These are phyloP conservation scores for Ctenoplectra terminalis DNA, from an alignment of 1,140 invertebrate genomes.

Conservation along the genomic window DNA sequence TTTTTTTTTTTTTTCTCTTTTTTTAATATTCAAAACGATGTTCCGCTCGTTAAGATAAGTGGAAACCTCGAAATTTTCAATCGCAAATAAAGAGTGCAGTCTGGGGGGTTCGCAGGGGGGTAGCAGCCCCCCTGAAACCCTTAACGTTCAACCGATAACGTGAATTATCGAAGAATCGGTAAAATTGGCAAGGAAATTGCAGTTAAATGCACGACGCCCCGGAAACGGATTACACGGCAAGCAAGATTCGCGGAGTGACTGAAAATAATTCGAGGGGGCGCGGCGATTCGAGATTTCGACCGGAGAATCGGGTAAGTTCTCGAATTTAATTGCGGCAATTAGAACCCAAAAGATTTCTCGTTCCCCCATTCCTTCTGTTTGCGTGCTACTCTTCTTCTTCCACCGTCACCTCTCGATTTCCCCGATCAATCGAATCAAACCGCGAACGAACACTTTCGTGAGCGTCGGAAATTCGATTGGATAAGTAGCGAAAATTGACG, in stretches of 20 bases:
- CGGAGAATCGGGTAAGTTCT: slow-evolving; percentile 77
- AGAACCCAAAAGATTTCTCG: slow-evolving; percentile 74
- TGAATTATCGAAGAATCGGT: neutral
- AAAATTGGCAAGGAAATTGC: slow-evolving; percentile 5
- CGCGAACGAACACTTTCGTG: slow-evolving; percentile 31
- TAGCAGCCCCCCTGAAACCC: neutral
- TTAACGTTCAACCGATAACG: neutral
- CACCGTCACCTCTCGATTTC: slow-evolving; percentile 42
- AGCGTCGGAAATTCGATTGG: slow-evolving; percentile 25
- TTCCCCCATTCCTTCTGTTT: slow-evolving; percentile 39
- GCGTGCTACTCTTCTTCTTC: slow-evolving; percentile 21
- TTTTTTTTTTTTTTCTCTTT: no score
- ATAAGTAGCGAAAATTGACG: slow-evolving; percentile 61
- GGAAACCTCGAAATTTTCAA: neutral
- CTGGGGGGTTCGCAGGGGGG: no score
- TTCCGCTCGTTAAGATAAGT: no score
- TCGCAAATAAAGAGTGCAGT: neutral
- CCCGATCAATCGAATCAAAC: slow-evolving; percentile 71
- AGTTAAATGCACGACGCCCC: slow-evolving; percentile 48
- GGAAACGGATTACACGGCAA: slow-evolving; percentile 37
- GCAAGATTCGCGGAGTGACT: slow-evolving; percentile 41
- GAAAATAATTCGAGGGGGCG: slow-evolving; percentile 60
- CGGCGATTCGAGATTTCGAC: slow-evolving; percentile 65
- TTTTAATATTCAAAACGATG: no score
- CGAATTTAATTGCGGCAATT: slow-evolving; percentile 80